Base-by-base conservation (phyloP, 2,888 invertebrate genomes). In the Ichneumoninae sp. region DNA sequence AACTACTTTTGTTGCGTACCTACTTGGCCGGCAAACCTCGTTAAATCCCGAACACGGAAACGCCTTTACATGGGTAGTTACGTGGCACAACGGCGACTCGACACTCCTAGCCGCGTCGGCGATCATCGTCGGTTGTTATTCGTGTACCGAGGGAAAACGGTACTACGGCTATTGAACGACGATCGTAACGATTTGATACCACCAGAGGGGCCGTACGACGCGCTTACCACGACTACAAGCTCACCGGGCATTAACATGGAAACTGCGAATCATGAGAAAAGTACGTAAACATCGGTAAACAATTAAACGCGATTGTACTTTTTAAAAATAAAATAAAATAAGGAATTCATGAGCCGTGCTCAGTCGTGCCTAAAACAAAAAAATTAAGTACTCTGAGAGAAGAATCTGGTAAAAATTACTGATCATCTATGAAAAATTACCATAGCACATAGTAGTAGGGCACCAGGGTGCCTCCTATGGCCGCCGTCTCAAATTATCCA, bases 1-100 rank as follows among this genome's bases (percentile, higher is more conserved):
- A 91, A 92, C 89, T 91, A 92, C 91, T 92, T 91, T 91, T 91
- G 90, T 91, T 89, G 86, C 88, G 87, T 86, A 79, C 86, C 89
- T 89, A 80, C 89, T 87, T 87, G 88, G 82, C 74, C 80, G 74
- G 75, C 78, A 89, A 91, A 90, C 85, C 88, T 89, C 88, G 89
- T 91, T 91, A 89, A 88, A 86, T 84, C 85, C 69, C 85, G 87
- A 86, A 86, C 89, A 88, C 84, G 87, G 82, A 87, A 86, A 84
- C 77, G 80, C 84, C 84, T 80, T 84, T 79, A 85, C 84, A 81
- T 70, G 81, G 77, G 72, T 85, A 82, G 82, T 82, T 83, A 84
- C 82, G 80, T 80, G 77, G 72, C 71, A 62, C 68, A 71, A 22
- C 62, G 70, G 66, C 66, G 80, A 86, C 81, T 44, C 66, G 44